Evolutionary conservation across 2,113 vertebrate genomes (phyloP).

Genomic region (Pyxicephalus adspersus): DNA sequence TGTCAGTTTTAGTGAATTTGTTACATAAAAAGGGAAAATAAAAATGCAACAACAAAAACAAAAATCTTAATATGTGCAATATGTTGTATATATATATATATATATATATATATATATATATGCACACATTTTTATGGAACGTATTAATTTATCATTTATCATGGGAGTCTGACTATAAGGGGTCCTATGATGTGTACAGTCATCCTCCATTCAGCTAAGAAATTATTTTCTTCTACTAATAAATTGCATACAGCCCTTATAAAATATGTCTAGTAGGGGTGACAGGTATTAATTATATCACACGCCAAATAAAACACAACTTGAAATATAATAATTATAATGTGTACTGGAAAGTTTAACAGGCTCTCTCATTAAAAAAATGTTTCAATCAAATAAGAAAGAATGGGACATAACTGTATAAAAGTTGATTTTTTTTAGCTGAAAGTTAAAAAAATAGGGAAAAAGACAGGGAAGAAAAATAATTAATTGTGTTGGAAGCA

Average conservation of each 20-base stretch:
- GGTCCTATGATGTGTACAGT: not conserved
- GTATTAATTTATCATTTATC: not conserved
- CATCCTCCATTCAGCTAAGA: not conserved
- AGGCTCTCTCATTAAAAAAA: not conserved
- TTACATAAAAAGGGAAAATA: too few relatives aligned
- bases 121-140: not conserved
- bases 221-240: not conserved
- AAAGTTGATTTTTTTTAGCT: too few relatives aligned
- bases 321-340: constrained; percentile 10
- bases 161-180: not conserved
- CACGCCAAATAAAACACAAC: not conserved
- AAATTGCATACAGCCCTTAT: constrained; percentile 11
- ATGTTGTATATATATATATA: not conserved
- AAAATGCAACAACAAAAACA: too few relatives aligned
- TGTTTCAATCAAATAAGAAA: not conserved
- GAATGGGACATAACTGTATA: too few relatives aligned
- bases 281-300: not conserved
- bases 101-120: not conserved
- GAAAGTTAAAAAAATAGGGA: too few relatives aligned
- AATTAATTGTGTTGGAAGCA: too few relatives aligned
- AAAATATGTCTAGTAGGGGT: not conserved
- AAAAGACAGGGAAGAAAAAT: too few relatives aligned
- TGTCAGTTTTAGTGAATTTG: too few relatives aligned
- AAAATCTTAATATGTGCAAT: not conserved
- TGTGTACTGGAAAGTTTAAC: not conserved